These are phyloP conservation scores for Stigmatopora argus DNA, from an alignment of 2,113 vertebrate species.

Conservation along the genomic window DNA sequence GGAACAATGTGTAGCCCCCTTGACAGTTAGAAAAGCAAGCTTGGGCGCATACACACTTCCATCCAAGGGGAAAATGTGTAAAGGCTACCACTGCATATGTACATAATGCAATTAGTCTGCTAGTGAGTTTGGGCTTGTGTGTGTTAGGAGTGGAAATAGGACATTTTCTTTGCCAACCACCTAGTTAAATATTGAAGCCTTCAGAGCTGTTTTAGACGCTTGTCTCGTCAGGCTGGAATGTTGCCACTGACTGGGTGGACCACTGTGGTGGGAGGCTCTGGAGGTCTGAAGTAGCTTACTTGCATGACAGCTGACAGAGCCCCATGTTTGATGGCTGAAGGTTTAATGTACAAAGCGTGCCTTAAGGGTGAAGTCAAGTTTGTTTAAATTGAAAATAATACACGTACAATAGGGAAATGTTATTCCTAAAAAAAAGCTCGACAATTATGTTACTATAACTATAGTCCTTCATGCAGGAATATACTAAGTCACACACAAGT, in stretches of 20 bases:
- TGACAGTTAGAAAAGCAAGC: conserved; percentile 7
- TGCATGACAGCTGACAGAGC: not conserved
- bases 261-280: conserved; percentile 16
- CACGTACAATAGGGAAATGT: too few species aligned
- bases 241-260: conserved; percentile 30
- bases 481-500: too few species aligned
- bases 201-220: conserved; percentile 24
- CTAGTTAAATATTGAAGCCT: conserved; percentile 52
- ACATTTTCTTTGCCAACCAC: conserved; percentile 31
- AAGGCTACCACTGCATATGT: conserved; percentile 37
- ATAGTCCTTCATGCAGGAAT: conserved; percentile 7
- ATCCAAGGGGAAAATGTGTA: conserved; percentile 34
- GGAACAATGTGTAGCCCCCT: not conserved
- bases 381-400: too few species aligned
- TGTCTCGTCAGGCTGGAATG: conserved; percentile 40
- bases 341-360: conserved; percentile 36
- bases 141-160: conserved; percentile 31
- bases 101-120: conserved; percentile 45
- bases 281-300: conserved; percentile 15
- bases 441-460: too few species aligned
- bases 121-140: conserved; percentile 9
- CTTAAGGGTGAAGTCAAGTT: conserved; percentile 11
- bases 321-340: conserved; percentile 45
- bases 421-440: too few species aligned
- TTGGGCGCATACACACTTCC: conserved; percentile 13